These are phyloP conservation scores for Dendrocincla fuliginosa DNA, from an alignment of 2,797 vertebrate genomes.

Conservation along the genomic window DNA sequence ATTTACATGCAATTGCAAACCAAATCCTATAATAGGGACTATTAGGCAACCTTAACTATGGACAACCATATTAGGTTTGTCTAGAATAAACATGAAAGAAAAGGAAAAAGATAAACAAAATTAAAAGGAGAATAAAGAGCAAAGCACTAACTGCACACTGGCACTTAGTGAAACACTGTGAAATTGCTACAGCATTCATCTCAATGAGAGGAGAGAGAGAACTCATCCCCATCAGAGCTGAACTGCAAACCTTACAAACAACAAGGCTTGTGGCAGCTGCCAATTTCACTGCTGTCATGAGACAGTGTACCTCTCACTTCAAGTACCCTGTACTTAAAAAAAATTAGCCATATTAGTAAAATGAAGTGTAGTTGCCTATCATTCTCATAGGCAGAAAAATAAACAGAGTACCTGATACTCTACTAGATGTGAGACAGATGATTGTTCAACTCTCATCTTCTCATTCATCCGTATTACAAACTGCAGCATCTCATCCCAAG, in stretches of 20 bases:
- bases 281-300: not conserved
- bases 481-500: not conserved
- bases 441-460: not conserved
- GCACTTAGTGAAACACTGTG: not conserved
- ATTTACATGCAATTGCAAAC: not conserved
- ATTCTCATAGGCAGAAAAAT: not conserved
- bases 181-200: not conserved
- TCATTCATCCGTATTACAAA: not conserved
- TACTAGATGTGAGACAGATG: not conserved
- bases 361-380: not conserved
- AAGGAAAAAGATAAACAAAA: not conserved
- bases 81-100: not conserved
- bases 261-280: not conserved
- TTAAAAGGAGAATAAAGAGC: not conserved
- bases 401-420: not conserved
- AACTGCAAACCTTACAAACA: not conserved
- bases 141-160: not conserved
- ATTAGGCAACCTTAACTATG: not conserved
- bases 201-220: not conserved
- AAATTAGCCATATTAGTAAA: constrained; percentile 22
- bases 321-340: not conserved
- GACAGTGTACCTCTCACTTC: not conserved
- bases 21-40: not conserved
- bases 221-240: not conserved
- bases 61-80: not conserved